Percentiles rank a stretch among this genome's conserved stretches.
phyloP scores from a whole-genome alignment of 2,113 vertebrate species.

The Egretta garzetta region DNA sequence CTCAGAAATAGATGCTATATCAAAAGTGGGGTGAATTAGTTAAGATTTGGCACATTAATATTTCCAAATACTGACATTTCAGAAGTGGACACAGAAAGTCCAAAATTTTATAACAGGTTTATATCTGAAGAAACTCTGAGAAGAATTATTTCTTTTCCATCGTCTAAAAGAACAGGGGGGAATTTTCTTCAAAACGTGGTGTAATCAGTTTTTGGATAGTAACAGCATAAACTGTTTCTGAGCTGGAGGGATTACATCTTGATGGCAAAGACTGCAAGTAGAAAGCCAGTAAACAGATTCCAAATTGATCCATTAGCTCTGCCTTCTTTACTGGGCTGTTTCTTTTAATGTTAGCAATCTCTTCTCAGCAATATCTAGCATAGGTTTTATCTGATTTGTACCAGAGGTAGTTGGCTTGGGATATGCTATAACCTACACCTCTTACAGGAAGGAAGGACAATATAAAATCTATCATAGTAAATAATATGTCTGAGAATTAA shows the following conservation, averaged over 20 bases:
- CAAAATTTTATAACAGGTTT: not conserved
- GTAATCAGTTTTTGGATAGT: not conserved
- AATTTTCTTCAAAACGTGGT: not conserved
- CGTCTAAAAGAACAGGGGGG: rapidly evolving
- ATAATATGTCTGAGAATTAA: not conserved
- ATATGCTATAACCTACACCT: not conserved
- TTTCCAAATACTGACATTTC: not conserved
- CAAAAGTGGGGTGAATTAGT: not conserved
- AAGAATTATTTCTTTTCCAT: not conserved
- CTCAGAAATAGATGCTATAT: not conserved
- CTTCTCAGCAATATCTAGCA: not conserved
- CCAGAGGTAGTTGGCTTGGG: not conserved
- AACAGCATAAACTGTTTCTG: not conserved
- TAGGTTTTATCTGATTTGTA: not conserved
- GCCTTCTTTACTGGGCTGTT: not conserved
- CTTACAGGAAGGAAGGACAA: not conserved
- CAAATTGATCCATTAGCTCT: not conserved
- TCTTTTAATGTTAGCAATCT: not conserved
- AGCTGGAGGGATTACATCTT: not conserved
- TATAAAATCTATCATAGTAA: not conserved
- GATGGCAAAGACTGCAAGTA: not conserved
- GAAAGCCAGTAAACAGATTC: not conserved
- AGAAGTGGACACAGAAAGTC: not conserved
- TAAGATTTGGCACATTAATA: not conserved
- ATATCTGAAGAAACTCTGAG: not conserved